Evolutionary conservation across 2,113 vertebrate genomes (phyloP).

Genomic region (Chloroceryle aenea): DNA sequence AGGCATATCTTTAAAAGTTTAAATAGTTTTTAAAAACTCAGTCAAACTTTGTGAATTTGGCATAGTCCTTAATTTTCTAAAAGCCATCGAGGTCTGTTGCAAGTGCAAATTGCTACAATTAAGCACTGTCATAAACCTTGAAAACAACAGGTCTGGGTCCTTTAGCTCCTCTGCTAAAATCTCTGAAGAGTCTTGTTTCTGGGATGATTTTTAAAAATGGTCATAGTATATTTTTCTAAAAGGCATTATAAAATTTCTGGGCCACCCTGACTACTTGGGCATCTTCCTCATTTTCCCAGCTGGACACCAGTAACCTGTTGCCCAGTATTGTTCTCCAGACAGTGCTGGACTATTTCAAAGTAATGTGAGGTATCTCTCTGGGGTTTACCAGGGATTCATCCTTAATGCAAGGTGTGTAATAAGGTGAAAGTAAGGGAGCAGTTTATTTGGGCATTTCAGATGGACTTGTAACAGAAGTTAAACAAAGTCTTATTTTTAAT

Average conservation of each 20-base stretch:
- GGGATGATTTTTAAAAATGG: not conserved
- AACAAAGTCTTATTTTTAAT: not conserved
- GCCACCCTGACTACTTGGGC: not conserved
- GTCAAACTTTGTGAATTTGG: not conserved
- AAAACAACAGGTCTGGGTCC: not conserved
- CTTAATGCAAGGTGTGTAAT: not conserved
- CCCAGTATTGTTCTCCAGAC: not conserved
- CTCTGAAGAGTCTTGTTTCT: not conserved
- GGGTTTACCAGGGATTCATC: not conserved
- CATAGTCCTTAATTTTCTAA: not conserved
- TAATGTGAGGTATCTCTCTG: not conserved
- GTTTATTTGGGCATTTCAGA: not conserved
- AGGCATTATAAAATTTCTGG: not conserved
- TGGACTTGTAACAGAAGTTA: not conserved
- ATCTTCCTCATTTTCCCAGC: not conserved
- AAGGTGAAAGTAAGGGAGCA: not conserved
- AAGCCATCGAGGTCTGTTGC: not conserved
- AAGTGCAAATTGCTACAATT: not conserved
- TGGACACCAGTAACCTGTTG: not conserved
- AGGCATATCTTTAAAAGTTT: not conserved
- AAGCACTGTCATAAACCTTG: not conserved
- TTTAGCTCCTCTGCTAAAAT: not conserved
- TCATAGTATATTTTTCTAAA: not conserved
- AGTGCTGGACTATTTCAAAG: not conserved
- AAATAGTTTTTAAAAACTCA: not conserved